phyloP scores from a whole-genome alignment of 2,113 vertebrate species.

The Lycaon pictus region DNA sequence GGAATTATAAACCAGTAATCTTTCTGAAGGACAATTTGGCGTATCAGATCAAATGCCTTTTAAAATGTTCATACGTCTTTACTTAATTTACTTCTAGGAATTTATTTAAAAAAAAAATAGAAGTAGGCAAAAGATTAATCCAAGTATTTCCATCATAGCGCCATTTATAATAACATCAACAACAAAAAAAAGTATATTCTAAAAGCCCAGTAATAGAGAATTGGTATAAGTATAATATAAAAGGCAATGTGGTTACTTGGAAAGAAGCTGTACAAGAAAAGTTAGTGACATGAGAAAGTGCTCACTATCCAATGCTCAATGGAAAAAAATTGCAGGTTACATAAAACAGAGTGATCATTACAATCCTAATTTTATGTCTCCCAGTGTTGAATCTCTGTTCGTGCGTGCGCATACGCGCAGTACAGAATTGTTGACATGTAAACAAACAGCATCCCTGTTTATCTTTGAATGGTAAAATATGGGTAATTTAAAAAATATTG shows the following conservation, averaged over 20 bases:
- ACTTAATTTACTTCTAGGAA: background rate
- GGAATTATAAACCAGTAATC: background rate
- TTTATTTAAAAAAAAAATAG: slow-evolving; percentile 53
- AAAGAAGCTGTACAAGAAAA: slow-evolving; percentile 26
- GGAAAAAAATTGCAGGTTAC: background rate
- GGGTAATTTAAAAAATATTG: background rate
- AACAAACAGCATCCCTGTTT: background rate
- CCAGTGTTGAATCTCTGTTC: background rate
- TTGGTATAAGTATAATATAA: background rate
- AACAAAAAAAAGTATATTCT: background rate
- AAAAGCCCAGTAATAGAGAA: slow-evolving; percentile 12
- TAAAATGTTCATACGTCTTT: background rate
- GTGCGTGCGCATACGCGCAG: background rate
- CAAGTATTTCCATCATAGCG: background rate
- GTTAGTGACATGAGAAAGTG: background rate
- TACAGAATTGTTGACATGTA: background rate
- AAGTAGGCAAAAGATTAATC: slow-evolving; percentile 2
- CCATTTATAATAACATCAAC: slow-evolving; percentile 6
- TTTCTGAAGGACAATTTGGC: background rate
- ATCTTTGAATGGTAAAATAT: background rate
- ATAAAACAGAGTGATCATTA: background rate
- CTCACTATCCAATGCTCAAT: slow-evolving; percentile 23
- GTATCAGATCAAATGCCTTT: background rate
- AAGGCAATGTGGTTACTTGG: background rate
- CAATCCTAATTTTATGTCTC: background rate